Evolutionary conservation across 2,797 vertebrate species (phyloP), one percentile per base, ranked within the genome.

Genomic region (Lateolabrax maculatus): DNA sequence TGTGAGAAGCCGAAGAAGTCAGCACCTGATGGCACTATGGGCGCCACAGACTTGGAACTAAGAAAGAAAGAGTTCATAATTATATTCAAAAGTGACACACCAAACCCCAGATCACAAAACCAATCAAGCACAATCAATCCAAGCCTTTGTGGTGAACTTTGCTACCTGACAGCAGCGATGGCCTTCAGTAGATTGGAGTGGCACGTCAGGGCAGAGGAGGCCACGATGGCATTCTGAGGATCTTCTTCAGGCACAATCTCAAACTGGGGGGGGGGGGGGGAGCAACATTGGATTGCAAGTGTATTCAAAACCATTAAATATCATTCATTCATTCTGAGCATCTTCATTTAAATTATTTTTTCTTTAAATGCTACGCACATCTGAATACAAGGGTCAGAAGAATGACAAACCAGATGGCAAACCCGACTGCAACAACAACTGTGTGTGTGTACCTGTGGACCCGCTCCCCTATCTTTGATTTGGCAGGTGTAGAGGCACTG

Each of bases 1-100:
- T 98, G 97, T 8, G 96, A 96, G 85, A 97, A 97, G 43, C 97
- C 97, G 57, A 98, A 99, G 84, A 99, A 99, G 72, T 98, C 96
- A 0, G 95, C 96, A 51, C 97, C 97, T 0, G 96, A 96, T 0
- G 96, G 91, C 71, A 96, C 78, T 1, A 97, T 87, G 36, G 88
- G 84, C 3, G 69, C 82, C 63, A 94, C 71, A 9, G 90, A 64
- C 65, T 95, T 96, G 31, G 94, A 95, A 58, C 97, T 98, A 84
- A 16, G 10, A n/a, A 56, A 27, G 27, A 56, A 48, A 53, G 36
- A 43, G 21, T 25, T 52, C 6, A 31, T 5, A 10, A 41, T 51
- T 65, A 29, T 1, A 62, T 39, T 19, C n/a, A 43, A 34, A 51
- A 3, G 13, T 39, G 2, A 31, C 16, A 67, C 34, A 27, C 8